These are phyloP conservation scores for Threskiornis aethiopicus DNA, from an alignment of 2,797 vertebrate species.

Conservation along the genomic window DNA sequence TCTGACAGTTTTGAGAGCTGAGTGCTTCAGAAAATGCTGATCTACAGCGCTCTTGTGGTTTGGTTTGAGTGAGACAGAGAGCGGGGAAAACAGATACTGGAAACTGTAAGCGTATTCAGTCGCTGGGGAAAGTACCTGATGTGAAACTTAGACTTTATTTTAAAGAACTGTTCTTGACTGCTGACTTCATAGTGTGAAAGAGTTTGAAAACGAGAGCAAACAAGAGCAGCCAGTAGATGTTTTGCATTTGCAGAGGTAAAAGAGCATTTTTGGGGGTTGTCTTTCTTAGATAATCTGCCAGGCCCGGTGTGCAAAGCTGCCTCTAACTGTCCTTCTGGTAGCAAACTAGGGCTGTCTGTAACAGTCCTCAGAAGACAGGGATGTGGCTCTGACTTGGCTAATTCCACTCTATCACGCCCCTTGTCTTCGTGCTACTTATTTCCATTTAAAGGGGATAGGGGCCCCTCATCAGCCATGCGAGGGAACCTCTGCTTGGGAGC, in stretches of 20 bases:
- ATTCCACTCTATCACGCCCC: background rate
- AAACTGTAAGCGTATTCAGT: background rate
- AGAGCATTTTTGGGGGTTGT: background rate
- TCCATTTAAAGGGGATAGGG: background rate
- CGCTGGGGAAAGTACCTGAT: background rate
- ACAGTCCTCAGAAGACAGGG: background rate
- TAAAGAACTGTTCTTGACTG: background rate
- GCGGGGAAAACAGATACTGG: background rate
- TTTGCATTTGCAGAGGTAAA: background rate
- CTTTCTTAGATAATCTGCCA: background rate
- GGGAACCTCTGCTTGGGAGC: background rate
- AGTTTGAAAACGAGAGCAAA: background rate
- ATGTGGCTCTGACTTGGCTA: background rate
- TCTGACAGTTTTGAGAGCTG: background rate
- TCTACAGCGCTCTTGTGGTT: background rate
- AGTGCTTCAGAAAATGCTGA: background rate
- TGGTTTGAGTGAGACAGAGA: background rate
- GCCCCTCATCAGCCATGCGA: accelerated
- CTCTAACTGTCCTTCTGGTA: background rate
- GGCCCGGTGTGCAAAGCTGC: background rate
- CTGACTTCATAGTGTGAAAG: background rate
- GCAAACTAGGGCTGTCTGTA: background rate
- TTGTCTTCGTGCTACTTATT: background rate
- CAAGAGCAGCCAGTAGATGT: background rate
- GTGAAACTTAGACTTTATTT: background rate